A percentile compares a stretch with the other conserved stretches of the same genome.
Evolutionary conservation across 2,113 vertebrate species (phyloP).

Genomic region (Mungos mungo): DNA sequence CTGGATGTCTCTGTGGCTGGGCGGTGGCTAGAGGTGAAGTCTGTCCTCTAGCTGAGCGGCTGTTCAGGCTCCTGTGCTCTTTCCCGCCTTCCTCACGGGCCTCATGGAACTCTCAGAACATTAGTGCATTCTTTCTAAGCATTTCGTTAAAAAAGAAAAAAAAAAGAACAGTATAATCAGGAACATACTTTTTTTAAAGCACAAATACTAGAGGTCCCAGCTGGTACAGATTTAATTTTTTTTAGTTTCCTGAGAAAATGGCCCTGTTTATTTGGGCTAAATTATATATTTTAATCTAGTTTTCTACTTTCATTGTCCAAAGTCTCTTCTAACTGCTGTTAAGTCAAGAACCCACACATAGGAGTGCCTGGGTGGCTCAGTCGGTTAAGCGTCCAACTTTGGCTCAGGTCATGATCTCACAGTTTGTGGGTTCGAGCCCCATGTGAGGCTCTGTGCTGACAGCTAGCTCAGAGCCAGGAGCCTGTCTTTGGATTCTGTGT

Average conservation of each 20-base stretch:
- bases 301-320: background rate
- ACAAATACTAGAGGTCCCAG: background rate
- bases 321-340: background rate
- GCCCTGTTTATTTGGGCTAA: background rate
- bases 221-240: background rate
- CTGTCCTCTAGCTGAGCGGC: background rate
- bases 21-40: background rate
- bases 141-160: background rate
- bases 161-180: background rate
- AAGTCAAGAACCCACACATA: background rate
- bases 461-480: too few relatives aligned
- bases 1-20: background rate
- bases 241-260: conserved; percentile 37
- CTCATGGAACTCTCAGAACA: background rate
- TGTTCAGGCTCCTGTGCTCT: background rate
- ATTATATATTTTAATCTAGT: background rate
- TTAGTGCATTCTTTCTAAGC: background rate
- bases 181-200: conserved; percentile 2
- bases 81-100: background rate
- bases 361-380: too few relatives aligned
- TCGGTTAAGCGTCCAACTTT: too few relatives aligned
- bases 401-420: too few relatives aligned
- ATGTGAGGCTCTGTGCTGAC: too few relatives aligned
- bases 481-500: too few relatives aligned
- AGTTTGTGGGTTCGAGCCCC: too few relatives aligned